Conservation (phyloP, 2,113 vertebrate genomes). For the Lanius collurio region DNA sequence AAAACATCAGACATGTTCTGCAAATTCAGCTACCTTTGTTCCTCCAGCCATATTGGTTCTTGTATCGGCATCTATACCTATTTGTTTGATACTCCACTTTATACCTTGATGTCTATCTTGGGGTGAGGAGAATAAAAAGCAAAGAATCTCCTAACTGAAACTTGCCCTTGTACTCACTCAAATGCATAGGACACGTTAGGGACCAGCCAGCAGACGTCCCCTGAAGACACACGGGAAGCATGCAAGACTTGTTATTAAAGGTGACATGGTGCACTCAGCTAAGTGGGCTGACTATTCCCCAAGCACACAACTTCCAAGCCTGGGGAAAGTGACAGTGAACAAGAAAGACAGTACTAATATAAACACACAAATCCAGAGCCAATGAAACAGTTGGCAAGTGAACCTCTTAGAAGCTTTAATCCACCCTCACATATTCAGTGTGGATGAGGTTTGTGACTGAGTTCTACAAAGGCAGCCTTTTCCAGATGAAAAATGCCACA, state of each 20-base stretch:
- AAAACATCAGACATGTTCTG: not conserved
- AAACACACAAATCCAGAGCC: not conserved
- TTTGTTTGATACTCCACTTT: not conserved
- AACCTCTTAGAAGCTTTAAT: not conserved
- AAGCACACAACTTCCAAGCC: not conserved
- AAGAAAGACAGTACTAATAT: not conserved
- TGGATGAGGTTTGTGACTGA: not conserved
- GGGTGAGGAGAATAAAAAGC: not conserved
- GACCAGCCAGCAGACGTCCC: not conserved
- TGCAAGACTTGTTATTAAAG: not conserved
- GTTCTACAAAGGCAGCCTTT: not conserved
- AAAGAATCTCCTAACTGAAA: not conserved
- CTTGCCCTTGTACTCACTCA: not conserved
- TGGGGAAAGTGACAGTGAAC: not conserved
- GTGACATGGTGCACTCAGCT: not conserved
- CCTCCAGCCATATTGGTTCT: not conserved
- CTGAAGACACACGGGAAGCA: not conserved
- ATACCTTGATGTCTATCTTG: not conserved
- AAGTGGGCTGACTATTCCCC: not conserved
- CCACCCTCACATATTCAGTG: accelerated
- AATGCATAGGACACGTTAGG: not conserved
- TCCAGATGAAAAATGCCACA: not conserved
- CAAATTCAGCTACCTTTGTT: not conserved
- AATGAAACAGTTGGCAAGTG: not conserved
- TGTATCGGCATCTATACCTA: not conserved